Evolutionary conservation across 1,140 invertebrate species (phyloP).

Genomic region (Drosophila pectinifera): DNA sequence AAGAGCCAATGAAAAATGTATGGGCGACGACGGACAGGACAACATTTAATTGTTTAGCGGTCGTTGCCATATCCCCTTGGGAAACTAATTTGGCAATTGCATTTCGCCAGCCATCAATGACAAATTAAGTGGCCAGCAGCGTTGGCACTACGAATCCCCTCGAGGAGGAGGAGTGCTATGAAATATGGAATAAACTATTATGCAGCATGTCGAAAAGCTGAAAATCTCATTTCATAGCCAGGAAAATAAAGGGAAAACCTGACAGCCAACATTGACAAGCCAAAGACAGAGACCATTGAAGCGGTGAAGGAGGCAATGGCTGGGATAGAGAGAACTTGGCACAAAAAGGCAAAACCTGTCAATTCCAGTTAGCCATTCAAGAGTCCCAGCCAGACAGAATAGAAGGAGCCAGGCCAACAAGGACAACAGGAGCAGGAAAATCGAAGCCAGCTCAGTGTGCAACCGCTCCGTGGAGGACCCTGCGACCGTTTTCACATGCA

Average conservation of each 20-base stretch:
- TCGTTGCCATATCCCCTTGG: background rate
- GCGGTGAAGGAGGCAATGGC: constrained; percentile 3
- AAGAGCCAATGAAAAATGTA: constrained; percentile 66
- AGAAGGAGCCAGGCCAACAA: constrained; percentile 5
- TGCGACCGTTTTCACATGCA: constrained; percentile 70
- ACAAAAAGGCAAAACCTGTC: constrained; percentile 77
- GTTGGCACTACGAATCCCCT: constrained; percentile 7
- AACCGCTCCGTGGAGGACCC: constrained; percentile 35
- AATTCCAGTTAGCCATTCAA: constrained; percentile 71
- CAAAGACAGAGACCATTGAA: constrained; percentile 42
- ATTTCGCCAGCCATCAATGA: constrained; percentile 35
- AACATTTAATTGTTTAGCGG: constrained; percentile 62
- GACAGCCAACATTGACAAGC: constrained; percentile 54
- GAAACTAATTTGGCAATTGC: constrained; percentile 58
- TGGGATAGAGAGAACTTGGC: constrained; percentile 39
- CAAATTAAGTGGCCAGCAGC: constrained; percentile 46
- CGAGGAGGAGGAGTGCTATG: background rate
- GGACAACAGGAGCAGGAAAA: constrained; percentile 26
- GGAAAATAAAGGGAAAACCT: constrained; percentile 45
- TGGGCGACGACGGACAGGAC: constrained; percentile 53
- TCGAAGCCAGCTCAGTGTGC: constrained; percentile 48
- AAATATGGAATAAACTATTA: constrained; percentile 57
- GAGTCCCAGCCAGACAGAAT: constrained; percentile 37
- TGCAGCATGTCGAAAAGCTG: constrained; percentile 66
- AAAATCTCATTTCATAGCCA: constrained; percentile 69